Percentiles rank a stretch among this genome's conserved stretches.
phyloP scores from a whole-genome alignment of 2,888 invertebrate genomes.

The Caenorhabditis doughertyi region DNA sequence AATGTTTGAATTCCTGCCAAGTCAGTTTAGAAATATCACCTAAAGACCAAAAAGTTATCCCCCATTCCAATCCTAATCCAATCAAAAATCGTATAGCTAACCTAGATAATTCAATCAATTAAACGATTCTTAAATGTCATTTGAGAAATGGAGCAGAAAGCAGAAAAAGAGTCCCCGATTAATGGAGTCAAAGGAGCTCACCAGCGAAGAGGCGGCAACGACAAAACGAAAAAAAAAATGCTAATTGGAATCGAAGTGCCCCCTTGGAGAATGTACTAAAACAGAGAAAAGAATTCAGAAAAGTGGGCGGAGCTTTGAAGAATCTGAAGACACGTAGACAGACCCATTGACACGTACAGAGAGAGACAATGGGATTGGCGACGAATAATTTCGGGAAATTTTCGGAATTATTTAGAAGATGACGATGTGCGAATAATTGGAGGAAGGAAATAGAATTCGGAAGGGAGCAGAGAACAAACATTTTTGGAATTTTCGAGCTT shows the following conservation, averaged over 20 bases:
- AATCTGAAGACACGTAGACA: conserved; percentile 33
- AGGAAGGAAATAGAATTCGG: too few species aligned
- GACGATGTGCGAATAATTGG: too few species aligned
- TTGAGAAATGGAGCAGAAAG: too few species aligned
- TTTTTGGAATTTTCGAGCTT: too few species aligned
- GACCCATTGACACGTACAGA: conserved; percentile 36
- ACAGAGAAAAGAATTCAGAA: neutral
- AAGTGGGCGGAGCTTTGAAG: conserved; percentile 1
- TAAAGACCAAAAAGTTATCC: too few species aligned
- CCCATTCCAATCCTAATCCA: too few species aligned
- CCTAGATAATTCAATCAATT: neutral
- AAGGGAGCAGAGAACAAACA: too few species aligned
- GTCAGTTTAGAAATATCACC: too few species aligned
- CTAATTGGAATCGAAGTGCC: conserved; percentile 52
- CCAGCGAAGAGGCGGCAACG: too few species aligned
- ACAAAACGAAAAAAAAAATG: conserved; percentile 2
- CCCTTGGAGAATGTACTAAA: conserved; percentile 25
- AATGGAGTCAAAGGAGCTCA: conserved; percentile 41
- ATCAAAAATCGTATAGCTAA: too few species aligned
- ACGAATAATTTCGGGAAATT: neutral
- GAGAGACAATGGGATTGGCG: conserved; percentile 3
- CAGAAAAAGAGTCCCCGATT: conserved; percentile 15
- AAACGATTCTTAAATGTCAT: too few species aligned
- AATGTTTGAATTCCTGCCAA: too few species aligned
- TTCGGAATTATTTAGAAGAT: neutral